phyloP scores from a whole-genome alignment of 2,113 vertebrate species.

The Strigops habroptila region DNA sequence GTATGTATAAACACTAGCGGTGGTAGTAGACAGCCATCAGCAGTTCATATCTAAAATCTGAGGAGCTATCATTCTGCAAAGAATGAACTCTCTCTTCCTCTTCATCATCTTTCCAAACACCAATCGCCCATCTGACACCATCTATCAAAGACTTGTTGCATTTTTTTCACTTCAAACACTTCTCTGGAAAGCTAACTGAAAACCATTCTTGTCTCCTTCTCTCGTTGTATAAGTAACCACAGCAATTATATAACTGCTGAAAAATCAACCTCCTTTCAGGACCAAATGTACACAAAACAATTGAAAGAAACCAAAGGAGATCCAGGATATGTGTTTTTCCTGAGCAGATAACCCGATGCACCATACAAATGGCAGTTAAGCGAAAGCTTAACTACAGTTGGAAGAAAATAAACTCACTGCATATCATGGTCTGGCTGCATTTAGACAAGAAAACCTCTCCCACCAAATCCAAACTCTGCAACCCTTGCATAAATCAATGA shows the following conservation, averaged over 20 bases:
- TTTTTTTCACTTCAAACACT: background rate
- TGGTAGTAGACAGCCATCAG: background rate
- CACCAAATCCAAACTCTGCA: slow-evolving; percentile 27
- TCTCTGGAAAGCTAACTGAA: background rate
- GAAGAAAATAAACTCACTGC: background rate
- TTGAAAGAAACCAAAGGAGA: background rate
- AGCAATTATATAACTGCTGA: slow-evolving; percentile 7
- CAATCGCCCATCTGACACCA: background rate
- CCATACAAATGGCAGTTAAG: background rate
- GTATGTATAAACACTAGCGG: background rate
- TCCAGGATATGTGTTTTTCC: background rate
- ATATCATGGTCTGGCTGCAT: background rate
- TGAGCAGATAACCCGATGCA: background rate
- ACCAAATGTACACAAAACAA: background rate
- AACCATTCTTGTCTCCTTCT: background rate
- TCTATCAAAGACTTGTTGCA: background rate
- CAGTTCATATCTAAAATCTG: background rate
- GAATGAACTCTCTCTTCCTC: background rate
- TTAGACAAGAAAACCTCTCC: slow-evolving; percentile 25
- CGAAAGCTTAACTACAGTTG: background rate
- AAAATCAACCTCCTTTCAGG: background rate
- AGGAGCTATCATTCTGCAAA: background rate
- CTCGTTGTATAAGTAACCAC: background rate
- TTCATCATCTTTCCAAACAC: background rate
- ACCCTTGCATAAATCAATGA: slow-evolving; percentile 21